Base-by-base conservation (phyloP, 2,888 invertebrate species). In the Agrilus cyanescens region DNA sequence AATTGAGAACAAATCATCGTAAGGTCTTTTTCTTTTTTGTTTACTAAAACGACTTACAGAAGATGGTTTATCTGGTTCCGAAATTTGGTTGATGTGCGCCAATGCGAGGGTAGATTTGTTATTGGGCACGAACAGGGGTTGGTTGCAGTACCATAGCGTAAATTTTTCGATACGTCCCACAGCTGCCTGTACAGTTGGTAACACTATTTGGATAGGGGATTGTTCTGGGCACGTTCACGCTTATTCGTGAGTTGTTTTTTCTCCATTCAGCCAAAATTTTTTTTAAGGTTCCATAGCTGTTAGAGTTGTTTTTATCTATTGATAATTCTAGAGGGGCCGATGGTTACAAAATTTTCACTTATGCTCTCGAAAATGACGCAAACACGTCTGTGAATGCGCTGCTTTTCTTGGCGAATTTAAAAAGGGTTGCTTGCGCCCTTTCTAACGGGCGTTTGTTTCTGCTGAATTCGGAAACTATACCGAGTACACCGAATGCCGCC, bases 141-240 rank as follows among this genome's bases (percentile, higher is more conserved):
- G 73, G 73, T 56, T 78, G 18, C 80, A 81, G 49, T 80, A 80
- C 55, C 75, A 73, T 52, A 72, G 67, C 8, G 65, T 71, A 55
- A 58, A 67, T n/a, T 56, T 71, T 31, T 73, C 78, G 0, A 76
- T 78, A 37, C 64, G 74, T 48, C 78, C 80, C 46, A 80, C 78
- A 2, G 79, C 83, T 1, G 72, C 84, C 59, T 88, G 87, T 58
- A 77, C 82, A 12, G 81, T 90, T 2, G 83, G 81, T 36, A 72
- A 78, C 49, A 73, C 75, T 35, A 74, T 95, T 52, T 96, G 95
- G 95, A 77, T 93, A 52, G 94, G 93, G 0, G 94, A 95, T 69
- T 82, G 81, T 38, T 72, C 77, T 2, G 93, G 91, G n/a, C 78
- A 82, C 48, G 75, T 96, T 46, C 83, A 85, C 52, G 83, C 89